A percentile compares a stretch with the other conserved stretches of the same genome.
These are phyloP conservation scores for Drosophila anomalata DNA, from an alignment of 2,888 invertebrate species.

Conservation along the genomic window DNA sequence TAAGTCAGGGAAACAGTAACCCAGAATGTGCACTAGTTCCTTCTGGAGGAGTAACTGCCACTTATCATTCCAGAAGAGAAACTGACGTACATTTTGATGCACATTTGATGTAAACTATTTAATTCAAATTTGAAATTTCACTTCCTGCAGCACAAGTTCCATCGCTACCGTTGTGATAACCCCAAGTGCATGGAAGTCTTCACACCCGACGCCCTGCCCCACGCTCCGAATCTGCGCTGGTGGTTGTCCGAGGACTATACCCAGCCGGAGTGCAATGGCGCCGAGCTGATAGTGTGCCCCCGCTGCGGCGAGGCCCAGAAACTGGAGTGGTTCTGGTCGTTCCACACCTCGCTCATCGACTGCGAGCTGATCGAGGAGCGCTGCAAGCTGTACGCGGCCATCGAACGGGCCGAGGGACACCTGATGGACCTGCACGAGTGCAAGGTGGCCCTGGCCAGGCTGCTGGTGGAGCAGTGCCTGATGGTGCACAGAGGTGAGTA, in stretches of 20 bases:
- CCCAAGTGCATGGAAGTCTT: conserved; percentile 73
- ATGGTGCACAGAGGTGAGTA: conserved; percentile 69
- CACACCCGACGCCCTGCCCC: conserved; percentile 61
- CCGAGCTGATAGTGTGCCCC: conserved; percentile 62
- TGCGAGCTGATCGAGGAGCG: conserved; percentile 72
- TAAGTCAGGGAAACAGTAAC: conserved; percentile 44
- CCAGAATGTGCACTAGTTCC: background rate
- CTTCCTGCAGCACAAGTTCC: conserved; percentile 67
- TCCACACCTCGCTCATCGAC: conserved; percentile 62
- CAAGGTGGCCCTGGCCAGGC: conserved; percentile 68
- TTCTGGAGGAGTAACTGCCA: background rate
- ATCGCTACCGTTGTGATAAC: conserved; percentile 78
- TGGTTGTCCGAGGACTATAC: conserved; percentile 68
- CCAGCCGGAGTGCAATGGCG: conserved; percentile 60
- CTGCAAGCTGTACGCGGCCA: conserved; percentile 69
- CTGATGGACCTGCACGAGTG: conserved; percentile 68
- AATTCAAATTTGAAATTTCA: too few species aligned
- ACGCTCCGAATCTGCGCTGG: conserved; percentile 69
- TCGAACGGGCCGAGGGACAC: conserved; percentile 64
- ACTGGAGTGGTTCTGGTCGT: conserved; percentile 72
- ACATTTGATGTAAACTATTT: background rate
- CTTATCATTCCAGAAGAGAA: background rate
- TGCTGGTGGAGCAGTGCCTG: conserved; percentile 68
- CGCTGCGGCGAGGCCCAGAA: conserved; percentile 66
- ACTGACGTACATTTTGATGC: background rate